phyloP scores from a whole-genome alignment of 2,888 invertebrate species.

The Chrysolina americana region DNA sequence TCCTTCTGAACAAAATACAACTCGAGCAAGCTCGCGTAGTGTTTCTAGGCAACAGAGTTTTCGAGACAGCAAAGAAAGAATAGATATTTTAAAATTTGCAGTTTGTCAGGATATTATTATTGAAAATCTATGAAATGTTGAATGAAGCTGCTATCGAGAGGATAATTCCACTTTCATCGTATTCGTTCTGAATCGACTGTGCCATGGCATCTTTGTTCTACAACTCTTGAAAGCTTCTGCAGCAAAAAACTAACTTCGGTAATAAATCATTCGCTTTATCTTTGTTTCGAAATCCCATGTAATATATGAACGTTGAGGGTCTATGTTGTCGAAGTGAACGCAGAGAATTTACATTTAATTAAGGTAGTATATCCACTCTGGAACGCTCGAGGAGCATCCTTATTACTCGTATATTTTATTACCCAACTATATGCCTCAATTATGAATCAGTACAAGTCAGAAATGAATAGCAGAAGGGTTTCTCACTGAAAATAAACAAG shows the following conservation, averaged over 20 bases:
- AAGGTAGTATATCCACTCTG: constrained; percentile 44
- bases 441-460: constrained; percentile 21
- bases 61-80: too few species aligned
- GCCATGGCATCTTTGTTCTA: constrained; percentile 6
- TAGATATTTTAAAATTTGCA: too few species aligned
- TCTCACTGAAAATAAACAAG: neutral
- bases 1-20: too few species aligned
- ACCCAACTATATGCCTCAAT: constrained; percentile 36
- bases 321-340: constrained; percentile 47
- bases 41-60: too few species aligned
- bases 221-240: constrained; percentile 12
- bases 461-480: neutral
- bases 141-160: neutral
- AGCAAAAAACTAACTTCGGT: constrained; percentile 30
- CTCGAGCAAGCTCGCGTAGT: too few species aligned
- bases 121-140: neutral
- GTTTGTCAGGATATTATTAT: neutral
- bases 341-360: constrained; percentile 51
- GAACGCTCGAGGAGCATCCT: constrained; percentile 38
- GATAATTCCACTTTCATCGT: constrained; percentile 9
- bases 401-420: constrained; percentile 44
- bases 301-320: constrained; percentile 43
- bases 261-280: constrained; percentile 35
- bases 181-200: neutral
- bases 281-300: constrained; percentile 42